Evolutionary conservation across 2,888 invertebrate genomes (phyloP).

Genomic region (Invenusta paracnida): DNA sequence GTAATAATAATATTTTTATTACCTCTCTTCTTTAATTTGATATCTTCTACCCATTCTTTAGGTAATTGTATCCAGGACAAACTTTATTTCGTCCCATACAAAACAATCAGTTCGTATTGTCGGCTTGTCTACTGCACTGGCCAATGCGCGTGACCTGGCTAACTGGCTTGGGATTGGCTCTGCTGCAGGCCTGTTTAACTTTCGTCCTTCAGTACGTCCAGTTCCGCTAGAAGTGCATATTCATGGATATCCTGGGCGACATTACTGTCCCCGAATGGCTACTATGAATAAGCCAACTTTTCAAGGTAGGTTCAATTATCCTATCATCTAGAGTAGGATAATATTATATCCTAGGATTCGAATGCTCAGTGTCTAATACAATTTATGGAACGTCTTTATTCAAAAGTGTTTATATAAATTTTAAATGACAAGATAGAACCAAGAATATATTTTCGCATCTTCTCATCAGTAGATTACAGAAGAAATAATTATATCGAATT

Average conservation of each 20-base stretch:
- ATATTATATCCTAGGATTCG: not conserved
- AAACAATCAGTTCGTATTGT: slow-evolving; percentile 77
- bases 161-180: slow-evolving; percentile 81
- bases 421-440: no score
- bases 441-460: no score
- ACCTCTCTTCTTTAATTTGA: no score
- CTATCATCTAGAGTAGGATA: not conserved
- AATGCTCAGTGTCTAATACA: not conserved
- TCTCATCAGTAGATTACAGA: no score
- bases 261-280: slow-evolving; percentile 98
- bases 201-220: slow-evolving; percentile 91
- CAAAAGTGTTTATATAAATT: no score
- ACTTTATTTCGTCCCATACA: slow-evolving; percentile 87
- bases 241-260: slow-evolving; percentile 89
- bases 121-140: slow-evolving; percentile 91
- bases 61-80: slow-evolving; percentile 84
- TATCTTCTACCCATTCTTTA: no score
- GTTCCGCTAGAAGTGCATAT: slow-evolving; percentile 91
- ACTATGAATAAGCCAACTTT: slow-evolving; percentile 98
- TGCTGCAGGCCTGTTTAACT: slow-evolving; percentile 81
- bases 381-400: not conserved
- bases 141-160: slow-evolving; percentile 91
- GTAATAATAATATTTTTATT: not conserved
- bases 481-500: no score
- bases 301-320: slow-evolving; percentile 62